These are phyloP conservation scores for Halcyon chelicuti DNA, from an alignment of 2,797 vertebrate genomes.

Conservation along the genomic window DNA sequence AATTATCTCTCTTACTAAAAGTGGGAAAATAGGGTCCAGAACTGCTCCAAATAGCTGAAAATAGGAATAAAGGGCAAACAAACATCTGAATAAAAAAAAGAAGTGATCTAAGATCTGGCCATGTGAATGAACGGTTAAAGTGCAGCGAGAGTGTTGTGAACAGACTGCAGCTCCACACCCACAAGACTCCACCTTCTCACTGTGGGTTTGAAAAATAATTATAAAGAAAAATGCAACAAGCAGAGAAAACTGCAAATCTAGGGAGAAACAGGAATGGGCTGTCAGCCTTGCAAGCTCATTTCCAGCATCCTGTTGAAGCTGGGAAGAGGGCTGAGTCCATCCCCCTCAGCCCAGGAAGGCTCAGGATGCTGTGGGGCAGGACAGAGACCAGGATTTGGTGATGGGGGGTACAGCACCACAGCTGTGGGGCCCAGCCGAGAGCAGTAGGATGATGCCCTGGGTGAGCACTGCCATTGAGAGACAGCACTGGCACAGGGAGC, in stretches of 20 bases:
- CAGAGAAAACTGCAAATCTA: not conserved
- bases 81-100: not conserved
- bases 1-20: not conserved
- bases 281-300: not conserved
- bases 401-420: not conserved
- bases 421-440: not conserved
- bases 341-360: not conserved
- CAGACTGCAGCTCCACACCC: not conserved
- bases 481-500: fast-evolving
- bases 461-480: fast-evolving
- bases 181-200: fast-evolving
- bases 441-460: not conserved
- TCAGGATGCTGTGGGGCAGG: not conserved
- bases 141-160: not conserved
- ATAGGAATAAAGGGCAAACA: not conserved
- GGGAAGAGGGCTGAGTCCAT: not conserved
- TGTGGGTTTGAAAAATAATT: not conserved
- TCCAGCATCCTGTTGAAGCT: not conserved
- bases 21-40: not conserved
- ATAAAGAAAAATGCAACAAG: not conserved
- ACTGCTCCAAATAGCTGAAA: not conserved
- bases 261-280: not conserved
- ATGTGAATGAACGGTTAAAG: not conserved
- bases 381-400: fast-evolving
- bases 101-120: not conserved